phyloP scores from a whole-genome alignment of 2,888 invertebrate genomes.

The Chrysodeixis includens region DNA sequence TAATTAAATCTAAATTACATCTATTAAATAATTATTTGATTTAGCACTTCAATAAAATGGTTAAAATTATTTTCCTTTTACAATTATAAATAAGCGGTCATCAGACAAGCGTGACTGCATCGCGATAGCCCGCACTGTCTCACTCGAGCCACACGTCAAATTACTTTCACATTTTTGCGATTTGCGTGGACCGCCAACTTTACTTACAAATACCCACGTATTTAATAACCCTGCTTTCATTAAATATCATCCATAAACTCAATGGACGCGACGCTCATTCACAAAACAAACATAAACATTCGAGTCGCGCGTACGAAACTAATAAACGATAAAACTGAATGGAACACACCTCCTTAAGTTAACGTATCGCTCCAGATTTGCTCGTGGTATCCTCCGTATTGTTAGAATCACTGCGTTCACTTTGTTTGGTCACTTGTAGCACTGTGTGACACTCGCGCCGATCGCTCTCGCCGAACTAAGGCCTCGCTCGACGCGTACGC shows the following conservation, averaged over 20 bases:
- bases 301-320: constrained; percentile 23
- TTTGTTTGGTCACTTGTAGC: constrained; percentile 69
- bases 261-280: constrained; percentile 64
- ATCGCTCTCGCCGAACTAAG: constrained; percentile 60
- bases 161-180: constrained; percentile 78
- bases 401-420: constrained; percentile 66
- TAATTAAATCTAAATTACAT: constrained; percentile 25
- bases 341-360: constrained; percentile 75
- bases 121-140: constrained; percentile 58
- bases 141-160: constrained; percentile 57
- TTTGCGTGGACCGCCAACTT: constrained; percentile 52
- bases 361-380: constrained; percentile 83
- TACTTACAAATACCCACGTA: constrained; percentile 36
- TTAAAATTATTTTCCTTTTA: constrained; percentile 16
- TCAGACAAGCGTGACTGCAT: constrained; percentile 67
- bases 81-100: constrained; percentile 55
- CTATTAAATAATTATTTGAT: constrained; percentile 11
- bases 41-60: constrained; percentile 17
- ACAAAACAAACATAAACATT: constrained; percentile 68
- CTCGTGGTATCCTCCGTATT: constrained; percentile 71
- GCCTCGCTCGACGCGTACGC: constrained; percentile 57
- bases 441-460: constrained; percentile 75
- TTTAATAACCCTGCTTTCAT: constrained; percentile 41
- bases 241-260: constrained; percentile 57
- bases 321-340: constrained; percentile 48